phyloP scores from a whole-genome alignment of 2,797 vertebrate genomes.

The Ctenosaura bakeri region DNA sequence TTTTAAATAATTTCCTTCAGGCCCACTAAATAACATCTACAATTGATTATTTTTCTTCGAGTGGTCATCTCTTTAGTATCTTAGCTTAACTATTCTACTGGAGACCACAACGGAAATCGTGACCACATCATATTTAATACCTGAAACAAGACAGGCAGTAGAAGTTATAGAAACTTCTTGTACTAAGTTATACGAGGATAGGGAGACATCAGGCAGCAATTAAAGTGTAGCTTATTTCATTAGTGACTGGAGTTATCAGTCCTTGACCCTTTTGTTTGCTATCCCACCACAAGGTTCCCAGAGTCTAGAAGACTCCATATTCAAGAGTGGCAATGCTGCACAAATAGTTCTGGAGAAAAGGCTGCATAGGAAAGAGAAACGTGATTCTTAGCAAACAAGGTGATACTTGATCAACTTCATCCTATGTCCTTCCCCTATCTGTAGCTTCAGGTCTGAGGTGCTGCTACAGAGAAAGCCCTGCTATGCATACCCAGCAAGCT shows the following conservation, averaged over 20 bases:
- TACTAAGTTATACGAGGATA: background rate
- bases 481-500: too few relatives aligned
- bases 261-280: background rate
- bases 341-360: background rate
- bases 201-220: background rate
- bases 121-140: background rate
- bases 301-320: background rate
- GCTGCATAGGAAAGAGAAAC: background rate
- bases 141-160: background rate
- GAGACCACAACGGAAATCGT: background rate
- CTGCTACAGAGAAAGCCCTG: too few relatives aligned
- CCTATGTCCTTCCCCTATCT: background rate
- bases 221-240: background rate
- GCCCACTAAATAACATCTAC: slow-evolving; percentile 7
- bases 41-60: background rate
- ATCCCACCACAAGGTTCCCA: background rate
- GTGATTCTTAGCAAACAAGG: background rate
- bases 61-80: background rate
- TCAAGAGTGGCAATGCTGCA: background rate
- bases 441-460: background rate
- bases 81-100: background rate
- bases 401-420: background rate
- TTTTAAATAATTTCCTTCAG: slow-evolving; percentile 19
- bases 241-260: background rate
- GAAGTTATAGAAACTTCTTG: background rate